Evolutionary conservation across 2,113 vertebrate genomes (phyloP).

Genomic region (Pampusana beccarii): DNA sequence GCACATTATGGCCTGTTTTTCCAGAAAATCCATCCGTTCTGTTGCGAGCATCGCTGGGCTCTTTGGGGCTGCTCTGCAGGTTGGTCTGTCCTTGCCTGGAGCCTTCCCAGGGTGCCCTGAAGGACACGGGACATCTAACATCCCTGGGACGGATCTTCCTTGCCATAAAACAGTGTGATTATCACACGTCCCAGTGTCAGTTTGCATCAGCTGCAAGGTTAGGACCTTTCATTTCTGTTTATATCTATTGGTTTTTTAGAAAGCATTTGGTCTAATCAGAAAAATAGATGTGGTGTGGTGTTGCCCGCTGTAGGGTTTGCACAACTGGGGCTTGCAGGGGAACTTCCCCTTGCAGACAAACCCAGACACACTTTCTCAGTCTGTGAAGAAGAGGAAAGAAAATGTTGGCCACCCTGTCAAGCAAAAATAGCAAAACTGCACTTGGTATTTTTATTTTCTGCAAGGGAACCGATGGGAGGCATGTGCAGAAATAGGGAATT

Average conservation of each 20-base stretch:
- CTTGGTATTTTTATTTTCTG: background rate
- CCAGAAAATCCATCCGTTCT: background rate
- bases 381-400: background rate
- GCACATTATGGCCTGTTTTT: background rate
- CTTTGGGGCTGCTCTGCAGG: background rate
- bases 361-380: too few species aligned
- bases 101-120: background rate
- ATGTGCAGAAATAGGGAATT: background rate
- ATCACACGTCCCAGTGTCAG: fast-evolving
- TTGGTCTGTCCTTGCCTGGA: background rate
- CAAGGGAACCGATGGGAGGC: background rate
- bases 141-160: background rate
- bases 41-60: background rate
- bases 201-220: background rate
- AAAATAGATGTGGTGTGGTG: background rate
- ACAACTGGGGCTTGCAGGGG: background rate
- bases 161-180: too few species aligned
- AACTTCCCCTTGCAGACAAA: background rate
- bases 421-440: background rate
- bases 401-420: background rate
- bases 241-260: background rate
- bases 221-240: too few species aligned
- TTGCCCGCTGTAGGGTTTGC: background rate
- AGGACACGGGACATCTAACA: background rate
- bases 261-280: background rate